A percentile compares a stretch with the other conserved stretches of the same genome.
Conservation (phyloP, 2,797 vertebrate species). For the Anguilla anguilla region DNA sequence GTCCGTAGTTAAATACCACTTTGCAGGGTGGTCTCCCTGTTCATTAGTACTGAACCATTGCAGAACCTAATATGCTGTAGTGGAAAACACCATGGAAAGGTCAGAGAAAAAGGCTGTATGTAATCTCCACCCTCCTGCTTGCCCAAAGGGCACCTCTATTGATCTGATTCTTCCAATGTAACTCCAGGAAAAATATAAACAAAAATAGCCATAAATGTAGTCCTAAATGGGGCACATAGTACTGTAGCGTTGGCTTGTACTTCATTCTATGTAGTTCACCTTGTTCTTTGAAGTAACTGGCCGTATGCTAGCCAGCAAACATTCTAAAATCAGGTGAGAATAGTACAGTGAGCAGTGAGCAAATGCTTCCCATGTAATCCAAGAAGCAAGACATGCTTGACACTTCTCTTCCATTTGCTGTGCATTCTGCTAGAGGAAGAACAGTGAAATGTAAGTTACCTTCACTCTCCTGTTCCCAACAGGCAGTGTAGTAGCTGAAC, state of each 20-base stretch:
- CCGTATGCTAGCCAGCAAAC: background rate
- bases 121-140: background rate
- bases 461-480: background rate
- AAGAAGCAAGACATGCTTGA: background rate
- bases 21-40: background rate
- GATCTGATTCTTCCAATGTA: background rate
- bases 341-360: background rate
- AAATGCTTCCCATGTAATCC: background rate
- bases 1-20: constrained; percentile 10
- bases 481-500: background rate
- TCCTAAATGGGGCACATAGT: background rate
- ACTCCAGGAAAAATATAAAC: background rate
- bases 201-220: background rate
- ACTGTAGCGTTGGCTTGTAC: background rate
- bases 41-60: background rate
- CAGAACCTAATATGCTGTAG: constrained; percentile 10
- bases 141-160: background rate
- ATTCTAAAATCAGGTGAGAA: background rate
- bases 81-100: constrained; percentile 10
- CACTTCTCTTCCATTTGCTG: background rate
- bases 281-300: background rate
- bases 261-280: background rate
- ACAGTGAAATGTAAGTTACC: background rate
- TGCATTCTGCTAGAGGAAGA: background rate
- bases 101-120: background rate